phyloP scores from a whole-genome alignment of 1,140 invertebrate genomes.

The Aphelinus atriplicis region DNA sequence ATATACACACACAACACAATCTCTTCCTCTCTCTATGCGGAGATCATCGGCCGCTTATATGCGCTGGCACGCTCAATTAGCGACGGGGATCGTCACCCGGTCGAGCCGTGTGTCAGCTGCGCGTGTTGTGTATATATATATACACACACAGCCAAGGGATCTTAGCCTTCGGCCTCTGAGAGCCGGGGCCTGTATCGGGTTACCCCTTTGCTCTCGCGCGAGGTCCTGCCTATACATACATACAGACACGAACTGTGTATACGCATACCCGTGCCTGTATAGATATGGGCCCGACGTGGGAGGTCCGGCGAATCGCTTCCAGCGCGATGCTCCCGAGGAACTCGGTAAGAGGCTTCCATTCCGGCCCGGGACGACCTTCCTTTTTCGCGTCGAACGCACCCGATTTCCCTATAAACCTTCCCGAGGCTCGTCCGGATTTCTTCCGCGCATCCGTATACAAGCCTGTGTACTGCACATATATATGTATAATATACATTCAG shows the following conservation, averaged over 20 bases:
- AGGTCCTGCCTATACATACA: background rate
- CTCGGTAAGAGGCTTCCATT: slow-evolving; percentile 43
- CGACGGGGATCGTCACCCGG: slow-evolving; percentile 59
- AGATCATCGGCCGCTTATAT: slow-evolving; percentile 53
- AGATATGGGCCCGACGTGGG: slow-evolving; percentile 53
- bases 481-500: too few relatives aligned
- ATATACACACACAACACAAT: slow-evolving; percentile 24
- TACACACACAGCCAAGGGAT: too few relatives aligned
- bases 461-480: too few relatives aligned
- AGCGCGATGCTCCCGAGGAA: slow-evolving; percentile 57
- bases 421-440: too few relatives aligned
- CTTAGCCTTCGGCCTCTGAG: background rate
- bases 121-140: background rate
- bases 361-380: too few relatives aligned
- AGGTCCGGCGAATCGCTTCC: slow-evolving; percentile 59
- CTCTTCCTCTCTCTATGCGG: background rate
- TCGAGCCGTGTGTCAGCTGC: too few relatives aligned
- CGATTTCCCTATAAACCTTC: too few relatives aligned
- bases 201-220: slow-evolving; percentile 32
- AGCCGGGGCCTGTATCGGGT: slow-evolving; percentile 49
- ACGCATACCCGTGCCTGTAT: too few relatives aligned
- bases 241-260: too few relatives aligned
- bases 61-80: slow-evolving; percentile 58
- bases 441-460: too few relatives aligned
- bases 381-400: too few relatives aligned